A percentile compares a stretch with the other conserved stretches of the same genome.
These are phyloP conservation scores for Psylliodes chrysocephalus DNA, from an alignment of 2,888 invertebrate species.

Conservation along the genomic window DNA sequence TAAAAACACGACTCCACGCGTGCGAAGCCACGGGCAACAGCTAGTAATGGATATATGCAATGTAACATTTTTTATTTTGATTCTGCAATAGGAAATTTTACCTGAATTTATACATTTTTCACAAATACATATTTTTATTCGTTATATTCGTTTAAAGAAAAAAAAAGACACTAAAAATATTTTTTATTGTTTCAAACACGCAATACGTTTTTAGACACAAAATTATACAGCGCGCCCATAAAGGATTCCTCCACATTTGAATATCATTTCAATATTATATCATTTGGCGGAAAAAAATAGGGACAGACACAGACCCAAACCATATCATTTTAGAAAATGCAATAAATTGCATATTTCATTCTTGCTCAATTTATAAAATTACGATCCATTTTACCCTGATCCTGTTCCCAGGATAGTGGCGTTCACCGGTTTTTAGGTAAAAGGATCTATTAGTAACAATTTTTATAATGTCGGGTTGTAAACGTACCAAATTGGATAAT, in stretches of 20 bases:
- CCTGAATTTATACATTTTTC: too few species aligned
- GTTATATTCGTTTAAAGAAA: too few species aligned
- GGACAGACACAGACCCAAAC: constrained; percentile 2
- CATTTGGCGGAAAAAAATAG: constrained; percentile 13
- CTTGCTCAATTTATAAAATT: background rate
- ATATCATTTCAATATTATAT: constrained; percentile 18
- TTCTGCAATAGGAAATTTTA: too few species aligned
- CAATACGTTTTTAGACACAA: background rate
- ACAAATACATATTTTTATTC: too few species aligned
- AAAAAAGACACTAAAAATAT: too few species aligned
- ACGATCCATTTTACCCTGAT: background rate
- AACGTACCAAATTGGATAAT: constrained; percentile 13
- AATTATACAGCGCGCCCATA: constrained; percentile 9
- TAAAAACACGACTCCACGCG: too few species aligned
- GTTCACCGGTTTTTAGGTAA: too few species aligned
- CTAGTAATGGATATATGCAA: too few species aligned
- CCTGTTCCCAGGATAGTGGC: background rate
- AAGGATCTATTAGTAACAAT: constrained; percentile 16
- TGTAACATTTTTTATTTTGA: too few species aligned
- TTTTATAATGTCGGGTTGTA: constrained; percentile 2
- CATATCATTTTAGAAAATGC: constrained; percentile 16
- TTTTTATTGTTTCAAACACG: too few species aligned
- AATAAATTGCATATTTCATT: background rate
- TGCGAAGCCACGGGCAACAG: too few species aligned
- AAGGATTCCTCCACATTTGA: background rate